phyloP scores from a whole-genome alignment of 2,888 invertebrate genomes.

The Archaeoteleia sp. region DNA sequence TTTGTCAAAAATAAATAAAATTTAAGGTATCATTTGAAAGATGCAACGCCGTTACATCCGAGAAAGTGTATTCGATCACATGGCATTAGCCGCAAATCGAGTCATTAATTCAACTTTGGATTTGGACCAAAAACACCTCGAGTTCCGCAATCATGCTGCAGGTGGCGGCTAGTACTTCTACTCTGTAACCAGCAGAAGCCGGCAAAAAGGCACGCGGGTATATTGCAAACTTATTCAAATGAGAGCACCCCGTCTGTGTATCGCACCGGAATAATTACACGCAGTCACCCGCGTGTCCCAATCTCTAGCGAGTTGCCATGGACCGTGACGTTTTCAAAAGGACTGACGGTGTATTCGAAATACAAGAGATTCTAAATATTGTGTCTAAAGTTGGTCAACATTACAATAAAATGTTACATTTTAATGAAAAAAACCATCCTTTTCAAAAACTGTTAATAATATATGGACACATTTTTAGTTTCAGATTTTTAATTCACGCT shows the following conservation, averaged over 20 bases:
- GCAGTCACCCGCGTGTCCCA: conserved; percentile 60
- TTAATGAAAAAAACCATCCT: too few species aligned
- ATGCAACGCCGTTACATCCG: conserved; percentile 42
- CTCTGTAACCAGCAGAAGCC: conserved; percentile 49
- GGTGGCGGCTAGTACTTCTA: conserved; percentile 42
- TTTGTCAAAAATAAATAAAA: background rate
- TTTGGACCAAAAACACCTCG: conserved; percentile 30
- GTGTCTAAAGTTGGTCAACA: conserved; percentile 17
- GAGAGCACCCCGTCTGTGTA: conserved; percentile 50
- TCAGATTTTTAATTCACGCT: too few species aligned
- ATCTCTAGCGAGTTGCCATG: conserved; percentile 27
- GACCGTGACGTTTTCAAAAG: conserved; percentile 23
- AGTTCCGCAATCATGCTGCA: conserved; percentile 32
- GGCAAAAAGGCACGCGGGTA: conserved; percentile 52
- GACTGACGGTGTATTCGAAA: conserved; percentile 3
- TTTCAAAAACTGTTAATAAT: too few species aligned
- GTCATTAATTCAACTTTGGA: conserved; percentile 42
- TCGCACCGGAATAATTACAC: conserved; percentile 68
- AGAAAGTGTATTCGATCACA: conserved; percentile 30
- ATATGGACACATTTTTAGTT: too few species aligned
- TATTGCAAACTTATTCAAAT: conserved; percentile 62
- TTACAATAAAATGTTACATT: conserved; percentile 5
- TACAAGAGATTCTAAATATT: conserved; percentile 5
- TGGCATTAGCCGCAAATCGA: conserved; percentile 40
- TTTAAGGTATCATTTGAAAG: conserved; percentile 42